Percentiles rank a stretch among this genome's conserved stretches.
Conservation (phyloP, 2,888 invertebrate genomes). For the Uloborus plumipes region DNA sequence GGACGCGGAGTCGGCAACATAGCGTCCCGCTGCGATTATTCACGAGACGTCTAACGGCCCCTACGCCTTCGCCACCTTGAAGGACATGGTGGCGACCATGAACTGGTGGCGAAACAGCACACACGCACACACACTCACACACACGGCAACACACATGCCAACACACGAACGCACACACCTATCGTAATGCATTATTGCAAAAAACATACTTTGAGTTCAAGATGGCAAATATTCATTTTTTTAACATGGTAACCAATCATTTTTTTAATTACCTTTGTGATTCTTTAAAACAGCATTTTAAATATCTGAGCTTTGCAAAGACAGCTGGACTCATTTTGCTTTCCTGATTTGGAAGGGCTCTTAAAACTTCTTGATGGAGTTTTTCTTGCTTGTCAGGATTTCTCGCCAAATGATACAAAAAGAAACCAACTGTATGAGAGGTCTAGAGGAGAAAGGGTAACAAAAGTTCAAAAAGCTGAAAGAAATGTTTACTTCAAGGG, state of each 20-base stretch:
- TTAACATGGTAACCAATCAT: too few species aligned
- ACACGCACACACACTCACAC: background rate
- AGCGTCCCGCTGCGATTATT: too few species aligned
- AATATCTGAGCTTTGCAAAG: conserved; percentile 10
- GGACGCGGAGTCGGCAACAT: too few species aligned
- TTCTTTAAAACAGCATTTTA: conserved; percentile 29
- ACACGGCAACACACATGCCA: too few species aligned
- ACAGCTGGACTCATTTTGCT: conserved; percentile 20
- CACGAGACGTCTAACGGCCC: too few species aligned
- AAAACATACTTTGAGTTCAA: too few species aligned
- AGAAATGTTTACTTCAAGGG: background rate
- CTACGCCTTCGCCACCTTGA: too few species aligned
- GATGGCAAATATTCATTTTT: too few species aligned
- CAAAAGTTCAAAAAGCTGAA: background rate
- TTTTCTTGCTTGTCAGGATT: conserved; percentile 80
- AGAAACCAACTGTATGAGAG: conserved; percentile 82
- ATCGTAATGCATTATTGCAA: too few species aligned
- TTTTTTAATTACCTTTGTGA: conserved; percentile 27
- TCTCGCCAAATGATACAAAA: conserved; percentile 83
- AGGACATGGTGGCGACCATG: too few species aligned
- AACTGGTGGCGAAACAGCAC: too few species aligned
- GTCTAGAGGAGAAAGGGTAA: conserved; percentile 75
- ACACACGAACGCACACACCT: too few species aligned
- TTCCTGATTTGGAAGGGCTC: conserved; percentile 74
- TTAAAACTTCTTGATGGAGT: conserved; percentile 77